phyloP scores from a whole-genome alignment of 2,888 invertebrate species.

The Rhynchonema sp. region DNA sequence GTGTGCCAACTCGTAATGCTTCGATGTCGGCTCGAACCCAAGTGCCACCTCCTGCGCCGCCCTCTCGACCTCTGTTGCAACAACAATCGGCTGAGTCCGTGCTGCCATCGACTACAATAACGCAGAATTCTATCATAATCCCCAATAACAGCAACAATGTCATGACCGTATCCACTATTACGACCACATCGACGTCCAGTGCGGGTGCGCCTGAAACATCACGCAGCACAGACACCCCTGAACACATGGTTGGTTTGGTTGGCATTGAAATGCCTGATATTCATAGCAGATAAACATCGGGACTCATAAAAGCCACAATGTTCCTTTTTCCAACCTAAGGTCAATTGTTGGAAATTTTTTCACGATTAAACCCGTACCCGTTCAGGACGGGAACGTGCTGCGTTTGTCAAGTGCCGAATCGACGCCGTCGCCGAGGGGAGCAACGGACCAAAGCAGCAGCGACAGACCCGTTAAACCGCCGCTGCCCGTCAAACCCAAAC shows the following conservation, averaged over 20 bases:
- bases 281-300: no score
- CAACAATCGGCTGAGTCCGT: no score
- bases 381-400: background rate
- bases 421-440: background rate
- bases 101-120: no score
- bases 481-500: background rate
- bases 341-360: no score
- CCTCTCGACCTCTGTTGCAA: conserved; percentile 26
- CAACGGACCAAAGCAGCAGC: no score
- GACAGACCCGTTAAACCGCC: background rate
- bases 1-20: no score
- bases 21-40: background rate
- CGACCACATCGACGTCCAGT: background rate
- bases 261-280: no score
- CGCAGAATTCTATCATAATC: background rate
- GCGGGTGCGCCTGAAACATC: background rate
- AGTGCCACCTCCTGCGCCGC: conserved; percentile 14
- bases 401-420: background rate
- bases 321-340: no score
- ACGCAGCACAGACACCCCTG: no score
- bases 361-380: no score
- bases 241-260: no score
- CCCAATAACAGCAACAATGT: background rate
- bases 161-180: background rate
- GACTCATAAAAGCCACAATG: no score